Evolutionary conservation across 2,797 vertebrate genomes (phyloP), one percentile per base, ranked within the genome.

Genomic region (Megaceryle alcyon): DNA sequence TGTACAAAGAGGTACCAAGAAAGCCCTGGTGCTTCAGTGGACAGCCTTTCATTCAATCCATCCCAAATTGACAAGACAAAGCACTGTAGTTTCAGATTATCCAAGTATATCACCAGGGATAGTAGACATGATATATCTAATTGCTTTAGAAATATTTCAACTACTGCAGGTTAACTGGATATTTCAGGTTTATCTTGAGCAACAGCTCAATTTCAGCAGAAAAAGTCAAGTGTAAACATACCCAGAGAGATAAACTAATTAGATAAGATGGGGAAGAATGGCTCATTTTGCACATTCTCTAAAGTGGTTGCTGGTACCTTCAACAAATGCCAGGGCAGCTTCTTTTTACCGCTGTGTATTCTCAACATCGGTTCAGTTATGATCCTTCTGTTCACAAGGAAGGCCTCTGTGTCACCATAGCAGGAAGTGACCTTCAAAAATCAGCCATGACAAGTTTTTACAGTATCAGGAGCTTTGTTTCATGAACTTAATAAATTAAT

Each of bases 381-480:
- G 19, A 88, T 31, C 65, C n/a, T 35, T 80, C 33, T 28, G 78
- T 86, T 78, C 57, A n/a, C n/a, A 89, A 43, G 46, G 21, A 72
- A 7, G 2, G 46, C 13, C 80, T 31, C 79, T 69, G 37, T 86
- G 60, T 39, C 92, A 68, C 68, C 43, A 65, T 10, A 69, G 71
- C 18, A 91, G 63, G 59, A 82, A 72, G 25, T 48, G 63, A 85
- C 78, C 66, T 91, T 94, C 85, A 86, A 85, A 92, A 94, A 92
- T 61, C 53, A 92, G 61, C 65, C 33, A 29, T 33, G 22, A 93
- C 63, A 90, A 88, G 18, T 69, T 75, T 88, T 88, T 66, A 66
- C 31, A 59, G 61, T 68, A 85, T 57, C 3, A 4, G 22, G 35
- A 80, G 31, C 33, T 92, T 82, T 78, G 37, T 61, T 88, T 83